Conservation (phyloP, 2,113 vertebrate species). For the Otocyon megalotis region DNA sequence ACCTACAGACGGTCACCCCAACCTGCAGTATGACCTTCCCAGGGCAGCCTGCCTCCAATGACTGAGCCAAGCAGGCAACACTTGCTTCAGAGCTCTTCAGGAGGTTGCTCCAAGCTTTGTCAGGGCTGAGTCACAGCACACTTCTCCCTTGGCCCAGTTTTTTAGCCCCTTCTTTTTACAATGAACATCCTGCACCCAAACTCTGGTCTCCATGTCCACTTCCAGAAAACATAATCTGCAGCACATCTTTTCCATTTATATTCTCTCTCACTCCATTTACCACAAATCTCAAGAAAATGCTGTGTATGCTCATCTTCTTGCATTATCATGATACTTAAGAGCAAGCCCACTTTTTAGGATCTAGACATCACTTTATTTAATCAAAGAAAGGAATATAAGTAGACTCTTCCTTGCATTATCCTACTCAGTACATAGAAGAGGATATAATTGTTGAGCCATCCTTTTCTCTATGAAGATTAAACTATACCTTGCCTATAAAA, state of each 20-base stretch:
- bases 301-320: not conserved
- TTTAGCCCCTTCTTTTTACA: not conserved
- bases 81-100: not conserved
- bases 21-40: not conserved
- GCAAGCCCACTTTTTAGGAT: not conserved
- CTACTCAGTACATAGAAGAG: not conserved
- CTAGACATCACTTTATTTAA: conserved; percentile 10
- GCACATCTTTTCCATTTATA: not conserved
- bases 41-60: not conserved
- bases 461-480: conserved; percentile 61
- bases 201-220: not conserved
- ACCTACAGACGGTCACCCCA: not conserved
- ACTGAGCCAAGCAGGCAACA: not conserved
- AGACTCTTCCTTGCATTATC: not conserved
- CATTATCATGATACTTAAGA: not conserved
- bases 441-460: not conserved
- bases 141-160: not conserved
- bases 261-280: conserved; percentile 48
- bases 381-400: conserved; percentile 14
- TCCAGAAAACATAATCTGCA: not conserved
- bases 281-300: conserved; percentile 20
- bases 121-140: not conserved
- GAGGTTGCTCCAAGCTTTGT: not conserved
- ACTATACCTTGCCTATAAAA: conserved; percentile 6
- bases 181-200: not conserved